A percentile compares a stretch with the other conserved stretches of the same genome.
These are phyloP conservation scores for Antechinus stuartii DNA, from an alignment of 2,113 vertebrate species.

Conservation along the genomic window DNA sequence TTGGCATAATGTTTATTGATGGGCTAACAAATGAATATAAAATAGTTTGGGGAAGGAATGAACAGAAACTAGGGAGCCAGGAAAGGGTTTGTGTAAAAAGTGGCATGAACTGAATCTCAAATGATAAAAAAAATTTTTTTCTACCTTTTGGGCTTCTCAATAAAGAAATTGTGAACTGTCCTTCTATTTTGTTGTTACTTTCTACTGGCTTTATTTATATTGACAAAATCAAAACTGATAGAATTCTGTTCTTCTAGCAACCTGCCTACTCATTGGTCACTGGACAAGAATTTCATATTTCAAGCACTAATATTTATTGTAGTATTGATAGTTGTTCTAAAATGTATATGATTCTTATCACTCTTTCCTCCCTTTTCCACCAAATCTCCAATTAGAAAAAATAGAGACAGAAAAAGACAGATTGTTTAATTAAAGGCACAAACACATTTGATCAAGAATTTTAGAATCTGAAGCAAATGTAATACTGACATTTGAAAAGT, in stretches of 20 bases:
- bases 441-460: neutral
- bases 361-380: neutral
- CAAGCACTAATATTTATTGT: neutral
- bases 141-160: neutral
- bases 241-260: neutral
- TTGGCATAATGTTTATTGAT: neutral
- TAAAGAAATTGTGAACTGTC: neutral
- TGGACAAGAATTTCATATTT: neutral
- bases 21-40: neutral
- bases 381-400: neutral
- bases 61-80: neutral
- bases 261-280: neutral
- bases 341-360: neutral
- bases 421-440: neutral
- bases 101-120: neutral
- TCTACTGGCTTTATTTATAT: neutral
- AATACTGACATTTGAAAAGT: neutral
- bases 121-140: neutral
- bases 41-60: neutral
- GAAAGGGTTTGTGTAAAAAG: neutral
- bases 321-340: neutral
- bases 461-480: neutral
- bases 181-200: neutral
- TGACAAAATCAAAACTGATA: neutral
- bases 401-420: neutral